phyloP scores from a whole-genome alignment of 53 echinoderm and acorn worm genomes.

The Holothuria leucospilota region DNA sequence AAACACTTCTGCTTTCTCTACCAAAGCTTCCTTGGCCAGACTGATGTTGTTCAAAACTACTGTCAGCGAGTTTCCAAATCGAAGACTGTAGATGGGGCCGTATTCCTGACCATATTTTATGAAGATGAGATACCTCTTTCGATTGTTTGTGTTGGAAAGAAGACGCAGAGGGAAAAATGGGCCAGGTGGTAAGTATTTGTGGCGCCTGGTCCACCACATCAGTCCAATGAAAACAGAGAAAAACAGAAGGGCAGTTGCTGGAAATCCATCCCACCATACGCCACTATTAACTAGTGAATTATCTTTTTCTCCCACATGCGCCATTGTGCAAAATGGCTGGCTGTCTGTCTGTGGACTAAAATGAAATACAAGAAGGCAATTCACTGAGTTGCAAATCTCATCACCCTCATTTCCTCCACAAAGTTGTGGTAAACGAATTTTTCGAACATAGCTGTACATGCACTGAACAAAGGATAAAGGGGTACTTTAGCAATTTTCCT shows the following conservation, averaged over 20 bases:
- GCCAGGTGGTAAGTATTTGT: slow-evolving; percentile 4
- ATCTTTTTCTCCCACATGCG: no score
- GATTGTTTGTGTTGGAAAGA: neutral
- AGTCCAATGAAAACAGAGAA: neutral
- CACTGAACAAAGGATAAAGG: no score
- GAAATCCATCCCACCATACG: no score
- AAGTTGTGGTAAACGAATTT: no score
- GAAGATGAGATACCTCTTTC: neutral
- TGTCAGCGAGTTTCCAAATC: slow-evolving; percentile 15
- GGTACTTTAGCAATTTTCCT: no score
- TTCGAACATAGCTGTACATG: no score
- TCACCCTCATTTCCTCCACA: no score
- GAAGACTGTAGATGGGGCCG: slow-evolving; percentile 58
- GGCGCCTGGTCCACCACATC: neutral
- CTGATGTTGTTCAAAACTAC: slow-evolving; percentile 52
- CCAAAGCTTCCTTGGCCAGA: slow-evolving; percentile 29
- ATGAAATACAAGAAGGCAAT: no score
- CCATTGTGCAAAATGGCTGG: no score
- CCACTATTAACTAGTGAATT: no score
- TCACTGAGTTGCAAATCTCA: no score
- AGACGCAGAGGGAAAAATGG: neutral
- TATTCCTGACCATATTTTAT: slow-evolving; percentile 25
- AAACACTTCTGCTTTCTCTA: slow-evolving; percentile 40
- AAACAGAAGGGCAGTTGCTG: neutral
- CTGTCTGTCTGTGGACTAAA: no score